A percentile compares a stretch with the other conserved stretches of the same genome.
Evolutionary conservation across 64 coral and sea anemone species (phyloP).

Genomic region (Anthopleura sola): DNA sequence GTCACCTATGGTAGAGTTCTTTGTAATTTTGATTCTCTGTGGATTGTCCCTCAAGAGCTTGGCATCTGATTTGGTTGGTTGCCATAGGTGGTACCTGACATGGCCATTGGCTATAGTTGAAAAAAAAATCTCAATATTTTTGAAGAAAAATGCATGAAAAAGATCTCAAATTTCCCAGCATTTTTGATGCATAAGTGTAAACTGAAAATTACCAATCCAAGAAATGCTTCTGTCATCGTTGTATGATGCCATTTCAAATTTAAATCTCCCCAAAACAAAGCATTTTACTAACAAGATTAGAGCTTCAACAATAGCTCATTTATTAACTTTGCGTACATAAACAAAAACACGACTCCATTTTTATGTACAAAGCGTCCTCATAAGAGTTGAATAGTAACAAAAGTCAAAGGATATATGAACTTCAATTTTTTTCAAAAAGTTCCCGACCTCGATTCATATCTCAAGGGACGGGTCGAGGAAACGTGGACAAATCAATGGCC

Average conservation of each 20-base stretch:
- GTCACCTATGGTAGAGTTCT: constrained; percentile 81
- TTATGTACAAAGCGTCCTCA: not conserved
- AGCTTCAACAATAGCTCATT: not conserved
- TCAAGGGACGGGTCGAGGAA: too few relatives aligned
- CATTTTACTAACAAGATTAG: not conserved
- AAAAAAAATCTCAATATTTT: too few relatives aligned
- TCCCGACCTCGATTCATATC: too few relatives aligned
- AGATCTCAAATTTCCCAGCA: too few relatives aligned
- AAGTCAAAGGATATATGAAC: not conserved
- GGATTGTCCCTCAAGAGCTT: constrained; percentile 72
- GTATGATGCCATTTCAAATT: not conserved
- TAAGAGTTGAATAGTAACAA: not conserved
- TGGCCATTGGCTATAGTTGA: constrained; percentile 76
- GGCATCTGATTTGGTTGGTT: constrained; percentile 69
- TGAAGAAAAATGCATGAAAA: too few relatives aligned
- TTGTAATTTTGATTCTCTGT: constrained; percentile 73
- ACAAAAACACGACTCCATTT: not conserved
- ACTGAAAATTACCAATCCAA: too few relatives aligned
- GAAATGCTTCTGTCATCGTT: not conserved
- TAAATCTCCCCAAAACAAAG: not conserved
- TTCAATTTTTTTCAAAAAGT: too few relatives aligned
- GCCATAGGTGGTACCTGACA: constrained; percentile 65
- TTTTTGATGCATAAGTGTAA: too few relatives aligned
- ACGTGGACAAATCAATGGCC: not conserved
- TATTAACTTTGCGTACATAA: not conserved